Base-by-base conservation (phyloP, 2,113 vertebrate species). In the Lycocorax pyrrhopterus region DNA sequence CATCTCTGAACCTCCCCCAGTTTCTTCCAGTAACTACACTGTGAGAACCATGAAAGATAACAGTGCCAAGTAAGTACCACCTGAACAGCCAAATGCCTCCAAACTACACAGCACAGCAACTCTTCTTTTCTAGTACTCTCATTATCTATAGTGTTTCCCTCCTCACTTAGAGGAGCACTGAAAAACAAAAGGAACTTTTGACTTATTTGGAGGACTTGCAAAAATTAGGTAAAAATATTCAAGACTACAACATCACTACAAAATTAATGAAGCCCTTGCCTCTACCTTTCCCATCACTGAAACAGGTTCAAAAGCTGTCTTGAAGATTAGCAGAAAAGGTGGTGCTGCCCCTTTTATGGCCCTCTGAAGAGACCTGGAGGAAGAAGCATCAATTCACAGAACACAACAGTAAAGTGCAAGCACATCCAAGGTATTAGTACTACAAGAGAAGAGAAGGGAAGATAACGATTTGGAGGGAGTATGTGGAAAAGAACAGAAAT, bases 1-100 rank as follows among this genome's bases (percentile, higher is more conserved):
- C n/a, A 49, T 16, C 56, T 56, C 44, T 0, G 0, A 76, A 76
- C 33, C 12, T 35, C 67, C 8, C 11, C 8, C 46, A 51, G 3
- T 44, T 84, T 79, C 26, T 63, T 51, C 49, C 39, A 75, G 37
- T 51, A 43, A 55, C 29, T 52, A 66, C 30, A 20, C 5, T 1
- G 0, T 15, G 1, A 86, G n/a, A 51, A 41, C 51, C 41, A 14
- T 26, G 21, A 87, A 87, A 79, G 21, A 1, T 33, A 68, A 53
- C 16, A 52, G 14, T 10, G 27, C 39, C 64, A 81, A 87, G 39
- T 37, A 60, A 64, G 30, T 21, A 17, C 22, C 30, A 90, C 51
- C 55, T 49, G 29, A 93, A 56, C 22, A 81, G 69, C 30, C 41
- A 90, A 76, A 82, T 13, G 29, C 19, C 32, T 51, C 17, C 32